phyloP scores from a whole-genome alignment of 2,797 vertebrate species.

The Hemitrygon akajei region DNA sequence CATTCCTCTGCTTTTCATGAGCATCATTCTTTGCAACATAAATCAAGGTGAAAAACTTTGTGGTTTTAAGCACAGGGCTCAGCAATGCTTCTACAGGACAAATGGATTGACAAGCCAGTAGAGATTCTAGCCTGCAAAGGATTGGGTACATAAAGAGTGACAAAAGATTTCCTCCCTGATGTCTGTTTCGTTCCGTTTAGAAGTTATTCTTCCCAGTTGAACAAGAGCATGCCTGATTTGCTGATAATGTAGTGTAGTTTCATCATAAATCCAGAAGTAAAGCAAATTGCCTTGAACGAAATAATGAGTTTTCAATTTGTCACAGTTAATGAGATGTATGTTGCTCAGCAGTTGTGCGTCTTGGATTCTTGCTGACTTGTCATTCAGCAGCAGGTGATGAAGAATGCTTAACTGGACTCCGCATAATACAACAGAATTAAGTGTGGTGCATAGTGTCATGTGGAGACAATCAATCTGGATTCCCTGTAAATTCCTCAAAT shows the following conservation, averaged over 20 bases:
- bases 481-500: neutral
- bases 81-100: neutral
- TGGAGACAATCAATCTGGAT: neutral
- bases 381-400: neutral
- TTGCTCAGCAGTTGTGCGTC: neutral
- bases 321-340: neutral
- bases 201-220: neutral
- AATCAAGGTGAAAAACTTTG: neutral
- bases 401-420: neutral
- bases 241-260: neutral
- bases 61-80: neutral
- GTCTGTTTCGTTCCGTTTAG: neutral
- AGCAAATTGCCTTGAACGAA: neutral
- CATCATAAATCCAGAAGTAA: neutral
- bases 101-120: neutral
- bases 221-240: neutral
- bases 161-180: neutral
- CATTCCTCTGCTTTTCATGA: neutral
- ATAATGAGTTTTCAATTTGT: constrained; percentile 16
- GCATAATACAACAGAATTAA: neutral
- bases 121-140: neutral
- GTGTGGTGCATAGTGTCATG: neutral
- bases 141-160: neutral
- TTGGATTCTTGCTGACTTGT: neutral
- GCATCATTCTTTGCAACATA: too few relatives aligned